Evolutionary conservation across 2,797 vertebrate species (phyloP), one percentile per base, ranked within the genome.

Genomic region (Aldrovandia affinis): DNA sequence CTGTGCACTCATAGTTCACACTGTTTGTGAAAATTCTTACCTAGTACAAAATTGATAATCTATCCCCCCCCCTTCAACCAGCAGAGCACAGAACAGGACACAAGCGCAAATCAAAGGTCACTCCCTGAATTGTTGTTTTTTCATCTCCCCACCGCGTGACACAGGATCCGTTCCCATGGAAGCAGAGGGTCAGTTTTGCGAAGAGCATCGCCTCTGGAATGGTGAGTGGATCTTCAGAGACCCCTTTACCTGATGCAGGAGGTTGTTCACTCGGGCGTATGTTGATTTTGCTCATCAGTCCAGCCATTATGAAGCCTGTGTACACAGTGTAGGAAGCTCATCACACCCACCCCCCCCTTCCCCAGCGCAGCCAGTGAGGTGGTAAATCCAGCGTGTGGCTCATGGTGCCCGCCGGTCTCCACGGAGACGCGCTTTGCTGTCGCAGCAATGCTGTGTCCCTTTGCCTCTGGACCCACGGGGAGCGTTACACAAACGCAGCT

Each of bases 161-260:
- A 89, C 92, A 99, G 98, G 97, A 99, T 82, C 95, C 94, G 0
- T 98, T 98, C 93, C 96, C 97, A 89, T 99, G 98, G 98, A 93
- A 97, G 84, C 97, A 98, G 94, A 96, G 98, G 84, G 97, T 99
- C 92, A 97, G 96, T 90, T 99, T 98, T 94, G 97, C 98, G 88
- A 98, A 97, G 94, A 96, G 97, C 92, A 98, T 99, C 68, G 96
- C 98, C 25, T 97, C 97, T 55, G 98, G 98, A 92, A 99, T 99
- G 98, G 98, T 99, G 92, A 97, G 97, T 95, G 25, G 78, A 0
- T 78, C 81, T 68, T 83, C 57, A 81, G 85, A 86, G 30, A 83
- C 54, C 50, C 81, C 73, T 73, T 47, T 55, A 82, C 55, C 65
- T 75, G 28, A 80, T 22, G 4, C 59, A 39, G n/a, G 75, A 54